Conservation (phyloP, 2,888 invertebrate genomes). For the Tiliacea citrago region DNA sequence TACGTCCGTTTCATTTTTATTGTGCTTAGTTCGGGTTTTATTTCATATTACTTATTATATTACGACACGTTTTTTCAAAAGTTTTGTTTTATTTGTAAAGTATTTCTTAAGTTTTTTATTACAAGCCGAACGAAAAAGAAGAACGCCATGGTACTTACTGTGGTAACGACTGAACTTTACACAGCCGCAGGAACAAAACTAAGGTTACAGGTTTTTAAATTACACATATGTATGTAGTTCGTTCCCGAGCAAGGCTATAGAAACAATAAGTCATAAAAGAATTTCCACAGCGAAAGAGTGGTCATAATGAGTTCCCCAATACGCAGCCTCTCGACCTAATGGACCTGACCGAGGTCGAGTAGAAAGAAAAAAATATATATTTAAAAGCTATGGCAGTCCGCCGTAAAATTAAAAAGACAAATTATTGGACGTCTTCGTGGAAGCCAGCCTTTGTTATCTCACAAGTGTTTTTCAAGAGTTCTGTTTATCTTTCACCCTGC, state of each 20-base stretch:
- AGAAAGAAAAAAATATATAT: conserved; percentile 84
- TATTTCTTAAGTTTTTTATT: conserved; percentile 60
- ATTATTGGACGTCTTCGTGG: conserved; percentile 90
- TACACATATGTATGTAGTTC: conserved; percentile 72
- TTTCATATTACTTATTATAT: conserved; percentile 85
- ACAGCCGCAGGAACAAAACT: conserved; percentile 58
- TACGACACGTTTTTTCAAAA: conserved; percentile 81
- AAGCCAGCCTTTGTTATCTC: conserved; percentile 90
- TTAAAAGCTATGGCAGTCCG: conserved; percentile 89
- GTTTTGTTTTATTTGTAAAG: conserved; percentile 69
- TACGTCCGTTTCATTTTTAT: conserved; percentile 85
- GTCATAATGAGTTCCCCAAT: conserved; percentile 86
- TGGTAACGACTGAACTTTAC: conserved; percentile 60
- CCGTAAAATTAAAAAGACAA: conserved; percentile 91
- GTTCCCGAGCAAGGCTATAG: conserved; percentile 77
- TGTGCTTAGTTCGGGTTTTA: conserved; percentile 85
- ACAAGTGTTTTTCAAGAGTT: conserved; percentile 90
- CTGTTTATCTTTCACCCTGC: conserved; percentile 84
- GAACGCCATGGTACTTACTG: conserved; percentile 52
- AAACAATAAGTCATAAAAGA: conserved; percentile 89
- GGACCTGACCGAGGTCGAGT: conserved; percentile 84
- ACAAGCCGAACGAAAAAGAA: conserved; percentile 49
- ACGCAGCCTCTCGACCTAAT: conserved; percentile 84
- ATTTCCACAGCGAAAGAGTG: conserved; percentile 81
- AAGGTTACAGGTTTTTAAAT: conserved; percentile 69